Evolutionary conservation across 2,797 vertebrate genomes (phyloP).

Genomic region (Hippoglossus hippoglossus): DNA sequence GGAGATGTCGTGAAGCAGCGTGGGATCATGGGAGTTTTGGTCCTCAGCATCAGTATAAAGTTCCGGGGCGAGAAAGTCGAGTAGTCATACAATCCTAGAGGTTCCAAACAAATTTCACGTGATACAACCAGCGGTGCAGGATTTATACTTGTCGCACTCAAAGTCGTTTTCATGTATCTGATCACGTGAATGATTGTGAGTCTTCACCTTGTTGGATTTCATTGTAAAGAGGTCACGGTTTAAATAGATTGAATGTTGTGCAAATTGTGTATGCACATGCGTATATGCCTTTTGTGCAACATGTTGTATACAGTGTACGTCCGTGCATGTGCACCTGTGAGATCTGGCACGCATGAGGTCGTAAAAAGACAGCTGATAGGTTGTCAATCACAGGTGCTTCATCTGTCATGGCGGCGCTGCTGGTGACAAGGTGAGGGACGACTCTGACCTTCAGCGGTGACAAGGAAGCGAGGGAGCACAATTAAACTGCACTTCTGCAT

Average conservation of each 20-base stretch:
- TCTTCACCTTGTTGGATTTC: too few species aligned
- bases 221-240: not conserved
- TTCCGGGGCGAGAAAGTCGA: too few species aligned
- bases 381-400: slow-evolving; percentile 62
- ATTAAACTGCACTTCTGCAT: slow-evolving; percentile 47
- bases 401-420: slow-evolving; percentile 43
- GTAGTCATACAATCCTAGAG: too few species aligned
- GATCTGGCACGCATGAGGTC: slow-evolving; percentile 11
- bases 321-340: not conserved
- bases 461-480: slow-evolving; percentile 48
- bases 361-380: slow-evolving; percentile 57
- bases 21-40: too few species aligned
- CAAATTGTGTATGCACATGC: not conserved
- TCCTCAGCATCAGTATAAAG: too few species aligned
- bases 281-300: not conserved
- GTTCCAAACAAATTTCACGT: too few species aligned
- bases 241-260: not conserved
- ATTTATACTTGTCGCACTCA: too few species aligned
- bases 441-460: slow-evolving; percentile 71
- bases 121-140: too few species aligned
- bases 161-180: too few species aligned
- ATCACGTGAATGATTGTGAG: too few species aligned
- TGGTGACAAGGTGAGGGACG: slow-evolving; percentile 58
- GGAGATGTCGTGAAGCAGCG: too few species aligned
- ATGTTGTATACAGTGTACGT: not conserved